Conservation (phyloP, 2,888 invertebrate genomes). For the Trissoscelio sp. region DNA sequence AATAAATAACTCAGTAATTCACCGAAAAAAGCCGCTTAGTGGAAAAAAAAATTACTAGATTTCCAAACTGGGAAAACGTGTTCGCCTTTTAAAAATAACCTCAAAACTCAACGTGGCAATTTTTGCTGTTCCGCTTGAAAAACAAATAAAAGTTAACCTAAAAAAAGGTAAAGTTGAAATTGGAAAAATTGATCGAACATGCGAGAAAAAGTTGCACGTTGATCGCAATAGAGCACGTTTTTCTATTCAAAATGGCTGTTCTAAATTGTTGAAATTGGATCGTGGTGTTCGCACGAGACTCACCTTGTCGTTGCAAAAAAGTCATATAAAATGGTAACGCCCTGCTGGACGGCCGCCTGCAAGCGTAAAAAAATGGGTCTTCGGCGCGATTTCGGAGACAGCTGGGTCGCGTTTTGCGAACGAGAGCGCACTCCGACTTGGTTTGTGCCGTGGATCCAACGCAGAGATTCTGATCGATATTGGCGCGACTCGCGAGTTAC, state of each 20-base stretch:
- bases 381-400: slow-evolving; percentile 77
- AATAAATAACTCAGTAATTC: too few species aligned
- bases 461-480: slow-evolving; percentile 42
- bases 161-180: too few species aligned
- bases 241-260: slow-evolving; percentile 81
- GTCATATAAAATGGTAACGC: slow-evolving; percentile 98
- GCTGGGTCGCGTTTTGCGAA: slow-evolving; percentile 80
- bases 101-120: slow-evolving; percentile 28
- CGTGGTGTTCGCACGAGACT: slow-evolving; percentile 81
- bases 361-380: slow-evolving; percentile 81
- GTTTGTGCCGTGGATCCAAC: neutral
- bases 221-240: slow-evolving; percentile 71
- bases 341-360: slow-evolving; percentile 90
- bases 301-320: slow-evolving; percentile 97
- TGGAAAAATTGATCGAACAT: neutral
- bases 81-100: slow-evolving; percentile 48
- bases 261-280: slow-evolving; percentile 80
- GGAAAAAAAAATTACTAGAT: neutral
- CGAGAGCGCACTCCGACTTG: neutral
- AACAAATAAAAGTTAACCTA: too few species aligned
- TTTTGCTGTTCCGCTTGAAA: too few species aligned
- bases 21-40: too few species aligned
- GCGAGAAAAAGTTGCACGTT: slow-evolving; percentile 8
- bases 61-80: slow-evolving; percentile 28
- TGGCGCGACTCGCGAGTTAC: slow-evolving; percentile 16